Base-by-base conservation (phyloP, 2,888 invertebrate genomes). In the Opisthograptis luteolata region DNA sequence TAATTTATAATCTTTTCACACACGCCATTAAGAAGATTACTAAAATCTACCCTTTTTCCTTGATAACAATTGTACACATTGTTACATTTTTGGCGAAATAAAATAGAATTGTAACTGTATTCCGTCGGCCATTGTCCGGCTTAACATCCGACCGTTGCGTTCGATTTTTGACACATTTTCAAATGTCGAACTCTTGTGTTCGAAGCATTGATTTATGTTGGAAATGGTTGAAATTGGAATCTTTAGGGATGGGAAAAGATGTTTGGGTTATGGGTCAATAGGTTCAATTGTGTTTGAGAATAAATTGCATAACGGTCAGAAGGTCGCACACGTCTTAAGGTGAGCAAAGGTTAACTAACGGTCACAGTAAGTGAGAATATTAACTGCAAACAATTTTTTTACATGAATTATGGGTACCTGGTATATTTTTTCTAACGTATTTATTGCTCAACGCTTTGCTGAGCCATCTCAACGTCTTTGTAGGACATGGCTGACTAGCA, bases 1-100 rank as follows among this genome's bases (percentile, higher is more conserved):
- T 90, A 90, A 91, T 89, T 90, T 90, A 91, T 91, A 91, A 91
- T 91, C 91, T 91, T 87, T 89, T 90, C 88, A 89, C 88, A 89
- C 87, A 88, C 81, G 79, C 89, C 87, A 89, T 90, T 89, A 90
- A 89, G 90, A 81, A 90, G 90, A 89, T 90, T 90, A 90, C 88
- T 67, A 82, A 85, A 85, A 85, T 83, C 83, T 87, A 89, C 90
- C 90, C 89, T 90, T 91, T 89, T 87, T 76, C 80, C 80, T 76
- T 81, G 77, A 81, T 81, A 84, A 87, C 88, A 87, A 87, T 90
- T 80, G 87, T 70, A 84, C 80, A 87, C 80, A 87, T 88, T 90
- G 89, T 88, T 83, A 83, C 84, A 81, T 84, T 86, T 85, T 85
- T 74, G 70, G 64, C 55, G 67, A 76, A 78, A 79, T 80, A 78